These are phyloP conservation scores for Eidolon helvum DNA, from an alignment of 2,113 vertebrate genomes.

Conservation along the genomic window DNA sequence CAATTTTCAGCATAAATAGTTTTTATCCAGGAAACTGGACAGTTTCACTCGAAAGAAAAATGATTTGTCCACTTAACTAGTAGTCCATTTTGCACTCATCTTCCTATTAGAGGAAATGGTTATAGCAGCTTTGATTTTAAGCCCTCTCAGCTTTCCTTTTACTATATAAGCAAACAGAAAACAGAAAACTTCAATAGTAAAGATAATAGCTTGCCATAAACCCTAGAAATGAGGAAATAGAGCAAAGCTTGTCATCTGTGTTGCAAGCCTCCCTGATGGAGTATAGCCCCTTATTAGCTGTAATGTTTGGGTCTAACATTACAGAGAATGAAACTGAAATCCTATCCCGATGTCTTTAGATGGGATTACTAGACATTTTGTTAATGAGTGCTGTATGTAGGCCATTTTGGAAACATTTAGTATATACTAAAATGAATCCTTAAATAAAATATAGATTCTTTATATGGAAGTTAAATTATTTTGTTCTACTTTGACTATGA, in stretches of 20 bases:
- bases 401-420: background rate
- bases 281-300: background rate
- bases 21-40: background rate
- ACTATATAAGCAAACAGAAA: background rate
- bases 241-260: background rate
- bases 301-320: background rate
- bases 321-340: background rate
- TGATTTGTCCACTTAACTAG: background rate
- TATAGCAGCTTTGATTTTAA: background rate
- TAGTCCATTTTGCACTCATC: background rate
- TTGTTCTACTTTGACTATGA: background rate
- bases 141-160: background rate
- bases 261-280: background rate
- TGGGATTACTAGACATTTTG: background rate
- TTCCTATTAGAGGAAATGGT: background rate
- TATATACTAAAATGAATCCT: background rate
- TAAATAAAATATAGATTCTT: background rate
- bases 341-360: background rate
- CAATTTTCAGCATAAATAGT: background rate
- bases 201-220: background rate
- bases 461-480: background rate
- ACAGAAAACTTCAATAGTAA: background rate
- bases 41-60: background rate
- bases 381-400: background rate
- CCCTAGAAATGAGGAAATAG: background rate